Conservation (phyloP, 1,140 invertebrate genomes). For the Nylanderia fulva region DNA sequence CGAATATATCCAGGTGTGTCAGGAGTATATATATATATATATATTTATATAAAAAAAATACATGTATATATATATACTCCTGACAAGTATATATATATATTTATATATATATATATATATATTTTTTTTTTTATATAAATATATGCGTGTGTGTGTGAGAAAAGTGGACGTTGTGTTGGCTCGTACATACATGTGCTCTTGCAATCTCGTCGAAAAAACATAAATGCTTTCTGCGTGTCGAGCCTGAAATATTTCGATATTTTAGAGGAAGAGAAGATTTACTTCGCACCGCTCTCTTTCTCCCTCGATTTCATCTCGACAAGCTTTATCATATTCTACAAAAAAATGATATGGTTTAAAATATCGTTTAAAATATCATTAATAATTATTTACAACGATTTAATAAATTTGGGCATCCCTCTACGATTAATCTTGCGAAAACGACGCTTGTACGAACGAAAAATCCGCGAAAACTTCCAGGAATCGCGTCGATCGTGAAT, state of each 20-base stretch:
- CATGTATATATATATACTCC: too few species aligned
- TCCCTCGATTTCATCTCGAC: constrained; percentile 2
- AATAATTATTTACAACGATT: too few species aligned
- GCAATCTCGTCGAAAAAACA: not conserved
- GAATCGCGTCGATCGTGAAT: constrained; percentile 52
- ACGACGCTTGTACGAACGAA: constrained; percentile 9
- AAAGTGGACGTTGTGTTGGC: not conserved
- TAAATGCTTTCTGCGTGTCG: not conserved
- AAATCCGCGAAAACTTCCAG: constrained; percentile 27
- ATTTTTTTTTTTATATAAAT: too few species aligned
- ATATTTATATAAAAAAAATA: too few species aligned
- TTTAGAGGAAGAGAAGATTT: not conserved
- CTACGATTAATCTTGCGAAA: too few species aligned
- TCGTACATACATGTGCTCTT: not conserved
- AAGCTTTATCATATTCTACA: constrained; percentile 20
- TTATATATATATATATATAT: too few species aligned
- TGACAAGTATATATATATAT: too few species aligned
- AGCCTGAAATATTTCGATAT: not conserved
- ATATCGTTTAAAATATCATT: too few species aligned
- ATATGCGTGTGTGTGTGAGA: too few species aligned
- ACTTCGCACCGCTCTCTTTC: not conserved
- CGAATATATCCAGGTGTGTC: constrained; percentile 33
- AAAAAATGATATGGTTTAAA: too few species aligned
- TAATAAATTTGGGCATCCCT: too few species aligned
- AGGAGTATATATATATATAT: not conserved